Evolutionary conservation across 2,797 vertebrate species (phyloP), one percentile per base, ranked within the genome.

Genomic region (Catharus ustulatus): DNA sequence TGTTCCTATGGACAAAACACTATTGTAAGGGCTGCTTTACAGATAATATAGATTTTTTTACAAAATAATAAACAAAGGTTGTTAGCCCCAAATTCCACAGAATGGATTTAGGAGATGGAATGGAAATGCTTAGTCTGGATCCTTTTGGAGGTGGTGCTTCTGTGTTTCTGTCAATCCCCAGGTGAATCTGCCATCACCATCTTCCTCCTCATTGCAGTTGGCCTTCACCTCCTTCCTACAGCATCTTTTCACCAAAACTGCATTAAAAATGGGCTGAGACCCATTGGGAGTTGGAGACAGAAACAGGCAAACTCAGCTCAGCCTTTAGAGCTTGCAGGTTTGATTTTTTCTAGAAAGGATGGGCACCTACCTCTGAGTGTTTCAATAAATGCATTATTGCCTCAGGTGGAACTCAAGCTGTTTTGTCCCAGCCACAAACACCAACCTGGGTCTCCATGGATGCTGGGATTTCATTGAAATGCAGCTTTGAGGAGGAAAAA

Each of bases 211-310:
- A 9, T 1, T 55, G 24, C 27, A 54, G 13, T 0, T 57, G 38
- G 13, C 10, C 18, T 78, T 61, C 6, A 2, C 5, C 19, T 78
- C 15, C 75, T 8, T 46, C 24, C 78, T 7, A 1, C 18, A 68
- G 16, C 19, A 19, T 29, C 51, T 76, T 84, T 64, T 59, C 72
- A 79, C 36, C 48, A 77, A 74, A 84, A 55, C 2, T 45, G 4
- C 29, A 13, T 0, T 0, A 13, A 29, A 71, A 80, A 62, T 3
- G 6, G 22, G 3, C n/a, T 80, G 52, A 36, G 21, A 59, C 29
- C 13, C 17, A 6, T 0, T 16, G 4, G 29, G 32, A 74, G 6
- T 1, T 2, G 3, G 10, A n/a, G 3, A 6, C 34, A 59, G 58
- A 79, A 62, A 19, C 15, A 77, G 4, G 15, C 15, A 58, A 75